Evolutionary conservation across 1,140 invertebrate species (phyloP).

Genomic region (Kradibia gibbosae): DNA sequence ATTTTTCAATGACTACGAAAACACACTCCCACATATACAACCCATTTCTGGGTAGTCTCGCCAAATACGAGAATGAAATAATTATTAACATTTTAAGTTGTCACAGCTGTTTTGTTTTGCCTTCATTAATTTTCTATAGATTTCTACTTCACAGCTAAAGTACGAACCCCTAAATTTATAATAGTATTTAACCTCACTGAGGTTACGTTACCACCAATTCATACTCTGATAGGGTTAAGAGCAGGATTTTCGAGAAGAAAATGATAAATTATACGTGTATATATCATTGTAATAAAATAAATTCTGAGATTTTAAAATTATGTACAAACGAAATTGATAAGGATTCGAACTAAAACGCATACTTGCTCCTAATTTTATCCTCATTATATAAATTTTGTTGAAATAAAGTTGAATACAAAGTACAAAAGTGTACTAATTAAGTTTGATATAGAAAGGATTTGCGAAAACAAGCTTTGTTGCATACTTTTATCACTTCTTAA

Average conservation of each 20-base stretch:
- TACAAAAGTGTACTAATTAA: constrained; percentile 48
- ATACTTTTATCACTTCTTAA: constrained; percentile 66
- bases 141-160: constrained; percentile 5
- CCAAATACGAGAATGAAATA: constrained; percentile 29
- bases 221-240: constrained; percentile 26
- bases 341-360: constrained; percentile 40
- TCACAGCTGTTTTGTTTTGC: constrained; percentile 33
- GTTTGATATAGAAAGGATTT: constrained; percentile 39
- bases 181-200: constrained; percentile 47
- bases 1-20: constrained; percentile 48
- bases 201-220: constrained; percentile 37
- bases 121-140: constrained; percentile 12
- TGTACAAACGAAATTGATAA: constrained; percentile 48
- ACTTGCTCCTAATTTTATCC: constrained; percentile 26
- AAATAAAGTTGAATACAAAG: constrained; percentile 42
- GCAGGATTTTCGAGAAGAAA: constrained; percentile 29
- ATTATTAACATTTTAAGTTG: constrained; percentile 42
- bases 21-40: constrained; percentile 6
- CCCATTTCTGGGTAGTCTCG: constrained; percentile 9
- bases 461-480: constrained; percentile 7
- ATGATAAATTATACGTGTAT: constrained; percentile 24
- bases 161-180: constrained; percentile 37
- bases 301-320: constrained; percentile 43
- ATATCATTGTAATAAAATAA: constrained; percentile 41
- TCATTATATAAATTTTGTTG: constrained; percentile 43